Evolutionary conservation across 2,113 vertebrate genomes (phyloP).

Genomic region (Fulmarus glacialis): DNA sequence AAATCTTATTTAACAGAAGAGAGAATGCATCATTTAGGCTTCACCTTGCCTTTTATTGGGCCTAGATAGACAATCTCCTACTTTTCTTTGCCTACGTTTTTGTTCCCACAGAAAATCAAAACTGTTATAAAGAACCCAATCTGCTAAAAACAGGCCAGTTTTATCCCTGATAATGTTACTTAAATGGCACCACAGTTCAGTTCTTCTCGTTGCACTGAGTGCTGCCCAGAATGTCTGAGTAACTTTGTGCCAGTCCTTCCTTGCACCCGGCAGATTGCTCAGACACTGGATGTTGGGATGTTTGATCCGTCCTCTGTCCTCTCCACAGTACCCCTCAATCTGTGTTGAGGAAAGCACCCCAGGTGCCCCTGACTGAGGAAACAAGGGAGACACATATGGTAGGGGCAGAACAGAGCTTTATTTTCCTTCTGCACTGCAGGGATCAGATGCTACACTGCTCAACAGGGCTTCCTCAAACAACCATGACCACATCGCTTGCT

Average conservation of each 20-base stretch:
- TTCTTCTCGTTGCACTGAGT: not conserved
- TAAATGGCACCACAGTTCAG: not conserved
- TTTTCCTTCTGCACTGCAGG: not conserved
- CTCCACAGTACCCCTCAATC: fast-evolving
- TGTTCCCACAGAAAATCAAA: not conserved
- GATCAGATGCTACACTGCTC: not conserved
- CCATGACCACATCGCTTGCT: not conserved
- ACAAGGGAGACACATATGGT: not conserved
- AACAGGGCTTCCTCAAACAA: not conserved
- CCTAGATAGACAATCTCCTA: not conserved
- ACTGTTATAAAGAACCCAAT: not conserved
- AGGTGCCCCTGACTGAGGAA: not conserved
- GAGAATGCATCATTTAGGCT: not conserved
- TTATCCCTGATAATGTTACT: not conserved
- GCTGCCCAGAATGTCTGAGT: not conserved
- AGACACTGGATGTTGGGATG: not conserved
- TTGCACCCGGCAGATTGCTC: not conserved
- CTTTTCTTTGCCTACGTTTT: not conserved
- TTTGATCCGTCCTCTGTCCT: not conserved
- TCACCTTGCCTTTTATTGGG: not conserved
- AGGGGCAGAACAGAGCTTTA: not conserved
- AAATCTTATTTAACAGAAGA: not conserved
- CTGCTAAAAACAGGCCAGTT: not conserved
- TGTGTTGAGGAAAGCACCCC: not conserved
- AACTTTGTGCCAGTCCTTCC: not conserved